These are phyloP conservation scores for Maconellicoccus hirsutus DNA, from an alignment of 1,140 invertebrate species.

Conservation along the genomic window DNA sequence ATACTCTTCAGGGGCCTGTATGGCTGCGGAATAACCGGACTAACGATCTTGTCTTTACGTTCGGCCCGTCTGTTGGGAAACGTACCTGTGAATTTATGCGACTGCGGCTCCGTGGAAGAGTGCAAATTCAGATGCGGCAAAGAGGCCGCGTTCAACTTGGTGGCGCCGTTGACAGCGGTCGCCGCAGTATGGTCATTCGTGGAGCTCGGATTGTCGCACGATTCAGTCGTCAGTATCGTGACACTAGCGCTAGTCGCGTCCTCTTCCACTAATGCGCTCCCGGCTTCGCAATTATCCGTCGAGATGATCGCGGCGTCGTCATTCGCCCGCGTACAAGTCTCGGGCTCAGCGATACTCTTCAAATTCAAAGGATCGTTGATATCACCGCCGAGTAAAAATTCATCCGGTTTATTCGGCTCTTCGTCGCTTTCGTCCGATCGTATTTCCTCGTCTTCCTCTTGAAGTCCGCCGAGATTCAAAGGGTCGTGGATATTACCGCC, in stretches of 20 bases:
- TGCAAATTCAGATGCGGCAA: not conserved
- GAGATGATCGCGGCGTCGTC: too few species aligned
- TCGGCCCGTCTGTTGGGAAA: slow-evolving; percentile 15
- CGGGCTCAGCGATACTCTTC: slow-evolving; percentile 37
- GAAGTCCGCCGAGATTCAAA: slow-evolving; percentile 82
- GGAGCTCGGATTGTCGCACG: too few species aligned
- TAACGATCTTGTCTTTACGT: slow-evolving; percentile 76
- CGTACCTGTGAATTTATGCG: too few species aligned
- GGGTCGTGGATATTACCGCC: slow-evolving; percentile 93
- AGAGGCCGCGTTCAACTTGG: not conserved
- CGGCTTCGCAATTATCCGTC: too few species aligned
- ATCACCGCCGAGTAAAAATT: slow-evolving; percentile 88
- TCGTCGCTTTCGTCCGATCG: not conserved
- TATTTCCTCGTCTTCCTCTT: slow-evolving; percentile 54
- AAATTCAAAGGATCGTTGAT: slow-evolving; percentile 90
- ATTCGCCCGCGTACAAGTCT: too few species aligned
- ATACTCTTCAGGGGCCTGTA: slow-evolving; percentile 55
- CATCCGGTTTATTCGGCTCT: slow-evolving; percentile 37
- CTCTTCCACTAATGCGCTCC: too few species aligned
- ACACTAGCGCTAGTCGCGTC: too few species aligned
- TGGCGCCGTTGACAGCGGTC: not conserved
- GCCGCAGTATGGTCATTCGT: too few species aligned
- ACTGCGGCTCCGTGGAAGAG: not conserved
- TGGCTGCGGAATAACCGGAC: slow-evolving; percentile 79
- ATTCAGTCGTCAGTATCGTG: too few species aligned